A percentile compares a stretch with the other conserved stretches of the same genome.
phyloP scores from a whole-genome alignment of 2,113 vertebrate genomes.

The Leiothrix lutea region DNA sequence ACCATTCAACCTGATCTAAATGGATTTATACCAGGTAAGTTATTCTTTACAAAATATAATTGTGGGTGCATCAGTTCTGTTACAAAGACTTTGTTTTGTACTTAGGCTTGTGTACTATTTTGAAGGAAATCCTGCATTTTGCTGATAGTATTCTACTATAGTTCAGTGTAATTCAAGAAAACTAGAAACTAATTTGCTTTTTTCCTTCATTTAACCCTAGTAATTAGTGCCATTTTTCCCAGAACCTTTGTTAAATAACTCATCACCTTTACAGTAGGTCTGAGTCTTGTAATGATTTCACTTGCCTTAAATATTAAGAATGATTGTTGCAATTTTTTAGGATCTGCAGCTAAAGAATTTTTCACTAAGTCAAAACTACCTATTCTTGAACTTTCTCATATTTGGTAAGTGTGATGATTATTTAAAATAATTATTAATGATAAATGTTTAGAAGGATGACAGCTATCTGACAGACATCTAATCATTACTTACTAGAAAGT shows the following conservation, averaged over 20 bases:
- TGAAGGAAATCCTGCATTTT: not conserved
- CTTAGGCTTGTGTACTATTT: not conserved
- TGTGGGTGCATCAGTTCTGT: conserved; percentile 22
- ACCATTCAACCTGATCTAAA: conserved; percentile 97
- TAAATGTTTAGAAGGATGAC: not conserved
- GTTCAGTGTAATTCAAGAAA: not conserved
- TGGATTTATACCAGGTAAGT: conserved; percentile 96
- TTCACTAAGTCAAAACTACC: conserved; percentile 99
- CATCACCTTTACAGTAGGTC: not conserved
- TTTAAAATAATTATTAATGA: not conserved
- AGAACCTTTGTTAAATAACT: not conserved
- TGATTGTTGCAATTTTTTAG: conserved; percentile 78
- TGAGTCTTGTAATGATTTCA: not conserved
- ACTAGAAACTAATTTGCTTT: not conserved
- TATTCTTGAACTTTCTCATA: conserved; percentile 98
- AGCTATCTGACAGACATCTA: not conserved
- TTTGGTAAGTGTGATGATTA: conserved; percentile 86
- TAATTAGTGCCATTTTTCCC: not conserved
- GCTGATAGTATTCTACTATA: not conserved
- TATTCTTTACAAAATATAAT: conserved; percentile 50
- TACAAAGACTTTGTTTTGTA: not conserved
- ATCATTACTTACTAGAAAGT: not conserved
- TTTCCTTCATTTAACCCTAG: not conserved
- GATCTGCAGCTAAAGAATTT: conserved; percentile 98
- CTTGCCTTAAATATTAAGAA: conserved; percentile 53